Base-by-base conservation (phyloP, 2,888 invertebrate genomes). In the Mythimna lalbum region DNA sequence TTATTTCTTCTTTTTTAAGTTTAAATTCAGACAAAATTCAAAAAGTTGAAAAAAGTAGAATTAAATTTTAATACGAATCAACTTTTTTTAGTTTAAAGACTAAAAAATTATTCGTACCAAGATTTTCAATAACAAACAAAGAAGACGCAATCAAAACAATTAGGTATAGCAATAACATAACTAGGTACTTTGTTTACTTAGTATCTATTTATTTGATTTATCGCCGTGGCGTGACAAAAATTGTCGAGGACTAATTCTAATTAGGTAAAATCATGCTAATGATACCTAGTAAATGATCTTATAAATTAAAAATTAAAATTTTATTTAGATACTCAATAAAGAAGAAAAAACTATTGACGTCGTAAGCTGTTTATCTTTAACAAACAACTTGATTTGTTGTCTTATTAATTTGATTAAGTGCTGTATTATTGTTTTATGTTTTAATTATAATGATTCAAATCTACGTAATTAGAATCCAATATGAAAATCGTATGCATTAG, bases 211-310 rank as follows among this genome's bases (percentile, higher is more conserved):
- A 56, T 50, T 67, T 36, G 68, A 76, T 76, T 72, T 67, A 73
- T 73, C 67, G 47, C 50, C 7, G 33, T 72, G 14, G 57, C 72
- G 69, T 57, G 76, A 68, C 27, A 73, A 73, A 57, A 19, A 68
- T 67, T 57, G 27, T 57, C 68, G 50, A 76, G 76, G 68, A 21
- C 76, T 72, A 31, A 76, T 76, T 57, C 68, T 73, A 76, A 76
- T 76, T 76, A 68, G 19, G 76, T 76, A 27, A 67, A 43, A 68
- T 76, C 50, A 52, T 72, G 67, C 33, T 50, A 56, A 74, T 65
- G 23, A 62, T 53, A 69, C 70, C 47, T 69, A 70, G 57, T 69
- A 56, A 71, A 57, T 31, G 21, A 56, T 55, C 65, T 56, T 21
- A 43, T 75, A 43, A 76, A 67, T 76, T 50, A 65, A 55, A 63